phyloP scores from a whole-genome alignment of 2,888 invertebrate genomes.

The Unio pictorum region DNA sequence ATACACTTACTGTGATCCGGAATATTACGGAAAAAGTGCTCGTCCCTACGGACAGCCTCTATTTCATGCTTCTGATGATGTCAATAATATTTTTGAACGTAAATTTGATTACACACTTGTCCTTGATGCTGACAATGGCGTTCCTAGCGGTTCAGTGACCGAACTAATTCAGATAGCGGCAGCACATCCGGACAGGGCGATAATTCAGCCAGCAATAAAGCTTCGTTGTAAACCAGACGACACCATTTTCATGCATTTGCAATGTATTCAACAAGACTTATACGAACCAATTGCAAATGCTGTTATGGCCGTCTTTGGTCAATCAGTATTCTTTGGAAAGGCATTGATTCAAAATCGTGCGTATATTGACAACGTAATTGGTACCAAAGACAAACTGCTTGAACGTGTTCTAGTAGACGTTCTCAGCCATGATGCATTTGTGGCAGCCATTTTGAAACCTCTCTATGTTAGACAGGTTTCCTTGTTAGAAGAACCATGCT shows the following conservation, averaged over 20 bases:
- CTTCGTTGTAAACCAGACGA: conserved; percentile 47
- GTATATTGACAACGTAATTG: conserved; percentile 62
- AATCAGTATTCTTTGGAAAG: conserved; percentile 62
- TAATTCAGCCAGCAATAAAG: conserved; percentile 62
- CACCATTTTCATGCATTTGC: conserved; percentile 63
- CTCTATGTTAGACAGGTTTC: conserved; percentile 54
- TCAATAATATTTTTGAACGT: conserved; percentile 54
- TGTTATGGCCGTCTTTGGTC: conserved; percentile 52
- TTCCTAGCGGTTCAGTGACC: conserved; percentile 51
- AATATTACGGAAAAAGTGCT: conserved; percentile 51
- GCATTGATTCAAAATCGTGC: conserved; percentile 58
- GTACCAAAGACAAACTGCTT: conserved; percentile 49
- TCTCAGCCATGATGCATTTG: conserved; percentile 64
- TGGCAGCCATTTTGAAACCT: conserved; percentile 57
- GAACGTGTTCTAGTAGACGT: conserved; percentile 63
- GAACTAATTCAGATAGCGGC: conserved; percentile 58
- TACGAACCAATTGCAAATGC: conserved; percentile 63
- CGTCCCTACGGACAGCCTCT: conserved; percentile 50
- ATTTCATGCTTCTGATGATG: conserved; percentile 59
- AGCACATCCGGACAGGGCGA: conserved; percentile 58
- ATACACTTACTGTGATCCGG: conserved; percentile 54
- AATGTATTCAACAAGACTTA: conserved; percentile 55
- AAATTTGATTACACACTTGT: conserved; percentile 15
- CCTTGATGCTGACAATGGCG: conserved; percentile 60
- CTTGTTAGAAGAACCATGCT: conserved; percentile 56